Evolutionary conservation across 1,140 invertebrate genomes (phyloP).

Genomic region (Agrypnia vestita): DNA sequence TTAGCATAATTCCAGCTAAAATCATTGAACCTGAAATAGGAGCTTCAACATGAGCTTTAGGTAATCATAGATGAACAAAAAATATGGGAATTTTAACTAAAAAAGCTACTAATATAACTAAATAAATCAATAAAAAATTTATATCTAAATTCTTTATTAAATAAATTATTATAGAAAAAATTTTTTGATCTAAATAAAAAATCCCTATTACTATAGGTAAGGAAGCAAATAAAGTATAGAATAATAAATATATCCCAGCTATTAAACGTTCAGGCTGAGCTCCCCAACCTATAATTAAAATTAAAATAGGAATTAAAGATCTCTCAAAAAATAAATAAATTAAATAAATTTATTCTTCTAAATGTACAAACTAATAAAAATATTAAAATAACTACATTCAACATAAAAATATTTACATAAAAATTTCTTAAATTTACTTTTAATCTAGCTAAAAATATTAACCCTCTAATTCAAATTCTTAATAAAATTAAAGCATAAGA

Average conservation of each 20-base stretch:
- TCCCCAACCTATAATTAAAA: slow-evolving; percentile 79
- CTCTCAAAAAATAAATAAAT: slow-evolving; percentile 81
- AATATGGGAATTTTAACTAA: slow-evolving; percentile 81
- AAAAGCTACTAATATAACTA: slow-evolving; percentile 75
- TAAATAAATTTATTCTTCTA: slow-evolving; percentile 74
- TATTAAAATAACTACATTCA: slow-evolving; percentile 73
- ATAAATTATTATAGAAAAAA: no score
- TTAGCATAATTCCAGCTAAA: slow-evolving; percentile 81
- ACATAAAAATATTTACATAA: no score
- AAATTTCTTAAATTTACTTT: no score
- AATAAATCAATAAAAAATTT: slow-evolving; percentile 68
- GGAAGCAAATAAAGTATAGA: slow-evolving; percentile 77
- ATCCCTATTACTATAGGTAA: slow-evolving; percentile 75
- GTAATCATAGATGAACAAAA: slow-evolving; percentile 81
- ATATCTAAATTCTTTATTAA: slow-evolving; percentile 57
- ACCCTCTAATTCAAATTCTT: no score
- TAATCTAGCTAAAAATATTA: no score
- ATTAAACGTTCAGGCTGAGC: slow-evolving; percentile 76
- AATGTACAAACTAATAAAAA: slow-evolving; percentile 75
- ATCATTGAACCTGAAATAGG: slow-evolving; percentile 81
- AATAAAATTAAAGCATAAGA: no score
- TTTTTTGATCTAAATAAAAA: no score
- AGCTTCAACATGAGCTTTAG: slow-evolving; percentile 83
- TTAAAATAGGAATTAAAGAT: slow-evolving; percentile 76
- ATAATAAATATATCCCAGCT: slow-evolving; percentile 76